phyloP scores from a whole-genome alignment of 2,888 invertebrate species.

The Thyatira batis region DNA sequence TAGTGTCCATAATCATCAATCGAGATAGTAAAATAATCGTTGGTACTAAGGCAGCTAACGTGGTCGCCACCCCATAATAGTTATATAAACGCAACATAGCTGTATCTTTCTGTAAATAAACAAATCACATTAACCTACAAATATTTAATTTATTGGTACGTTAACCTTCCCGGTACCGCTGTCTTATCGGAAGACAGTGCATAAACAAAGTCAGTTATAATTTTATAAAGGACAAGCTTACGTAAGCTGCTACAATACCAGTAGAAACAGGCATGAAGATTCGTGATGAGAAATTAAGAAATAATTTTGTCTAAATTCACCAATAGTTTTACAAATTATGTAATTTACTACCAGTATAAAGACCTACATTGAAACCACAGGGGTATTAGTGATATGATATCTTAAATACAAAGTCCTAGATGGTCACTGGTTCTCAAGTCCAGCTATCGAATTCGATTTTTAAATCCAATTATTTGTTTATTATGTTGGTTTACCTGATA shows the following conservation, averaged over 20 bases:
- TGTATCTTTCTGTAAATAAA: constrained; percentile 64
- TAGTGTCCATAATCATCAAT: constrained; percentile 52
- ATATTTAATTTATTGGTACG: not conserved
- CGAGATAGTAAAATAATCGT: constrained; percentile 56
- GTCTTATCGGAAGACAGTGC: not conserved
- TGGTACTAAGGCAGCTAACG: constrained; percentile 59
- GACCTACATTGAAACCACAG: too few species aligned
- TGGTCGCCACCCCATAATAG: constrained; percentile 61
- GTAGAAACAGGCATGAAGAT: too few species aligned
- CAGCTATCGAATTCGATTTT: too few species aligned
- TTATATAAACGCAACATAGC: constrained; percentile 66
- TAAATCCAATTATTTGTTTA: too few species aligned
- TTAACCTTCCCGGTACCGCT: not conserved
- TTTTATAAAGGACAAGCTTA: not conserved
- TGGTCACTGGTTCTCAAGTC: too few species aligned
- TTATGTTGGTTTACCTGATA: constrained; percentile 52
- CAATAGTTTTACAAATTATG: too few species aligned
- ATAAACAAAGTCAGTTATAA: not conserved
- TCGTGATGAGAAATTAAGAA: too few species aligned
- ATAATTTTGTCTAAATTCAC: too few species aligned
- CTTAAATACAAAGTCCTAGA: too few species aligned
- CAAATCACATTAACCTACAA: not conserved
- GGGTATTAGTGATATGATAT: too few species aligned
- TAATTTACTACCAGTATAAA: too few species aligned
- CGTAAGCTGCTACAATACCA: too few species aligned